phyloP scores from a whole-genome alignment of 2,888 invertebrate species.

The Eupithecia pulchellata region DNA sequence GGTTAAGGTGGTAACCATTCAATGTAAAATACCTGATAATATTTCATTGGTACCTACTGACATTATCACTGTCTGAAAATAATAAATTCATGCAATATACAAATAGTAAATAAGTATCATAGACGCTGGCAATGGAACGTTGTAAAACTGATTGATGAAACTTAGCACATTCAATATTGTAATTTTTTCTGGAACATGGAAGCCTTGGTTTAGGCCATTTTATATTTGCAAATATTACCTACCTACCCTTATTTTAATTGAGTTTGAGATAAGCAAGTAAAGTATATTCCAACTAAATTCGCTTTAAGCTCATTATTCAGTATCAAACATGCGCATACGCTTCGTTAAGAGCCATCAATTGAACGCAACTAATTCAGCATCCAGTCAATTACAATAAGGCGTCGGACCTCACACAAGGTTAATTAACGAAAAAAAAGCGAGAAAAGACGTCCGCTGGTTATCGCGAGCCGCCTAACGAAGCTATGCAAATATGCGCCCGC shows the following conservation, averaged over 20 bases:
- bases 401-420: slow-evolving; percentile 75
- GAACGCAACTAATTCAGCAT: slow-evolving; percentile 53
- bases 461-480: slow-evolving; percentile 64
- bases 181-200: not conserved
- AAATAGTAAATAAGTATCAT: too few species aligned
- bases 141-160: not conserved
- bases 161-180: not conserved
- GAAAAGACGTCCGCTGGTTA: slow-evolving; percentile 54
- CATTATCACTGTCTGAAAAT: too few species aligned
- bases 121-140: not conserved
- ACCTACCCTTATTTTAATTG: not conserved
- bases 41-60: not conserved
- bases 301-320: not conserved
- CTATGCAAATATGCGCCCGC: slow-evolving; percentile 68
- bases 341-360: slow-evolving; percentile 29
- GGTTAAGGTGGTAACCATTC: too few species aligned
- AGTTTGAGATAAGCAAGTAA: not conserved
- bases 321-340: slow-evolving; percentile 10
- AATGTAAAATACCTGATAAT: not conserved
- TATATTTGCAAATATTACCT: not conserved
- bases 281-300: not conserved
- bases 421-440: slow-evolving; percentile 63
- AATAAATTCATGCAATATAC: too few species aligned
- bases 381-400: slow-evolving; percentile 71
- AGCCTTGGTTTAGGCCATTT: not conserved